Evolutionary conservation across 2,113 vertebrate genomes (phyloP), one percentile per base, ranked within the genome.

Genomic region (Macroglossus sobrinus): DNA sequence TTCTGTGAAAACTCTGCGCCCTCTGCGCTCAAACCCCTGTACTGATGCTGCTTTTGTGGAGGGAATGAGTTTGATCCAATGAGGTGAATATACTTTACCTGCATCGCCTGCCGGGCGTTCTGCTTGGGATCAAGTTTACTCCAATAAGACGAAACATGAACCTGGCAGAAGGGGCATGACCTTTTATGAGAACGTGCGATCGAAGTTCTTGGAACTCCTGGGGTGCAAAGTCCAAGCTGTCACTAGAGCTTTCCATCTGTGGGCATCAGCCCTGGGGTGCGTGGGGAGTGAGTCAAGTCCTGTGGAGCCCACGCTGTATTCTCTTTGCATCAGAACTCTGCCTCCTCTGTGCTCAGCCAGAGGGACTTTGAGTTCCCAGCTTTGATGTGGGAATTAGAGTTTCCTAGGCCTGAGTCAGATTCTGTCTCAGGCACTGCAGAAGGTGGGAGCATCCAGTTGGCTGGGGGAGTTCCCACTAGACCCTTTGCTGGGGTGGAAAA

Each of bases 11-110:
- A 85, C 5, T 1, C 22, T 24, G 19, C 38, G 45, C 71, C 69
- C 0, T 59, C 69, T 22, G 69, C 45, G 8, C 45, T 2, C 15
- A 7, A 22, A 13, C 26, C n/a, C 33, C 40, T 33, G 12, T 5
- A 7, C 24, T 5, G 9, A 18, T 0, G 0, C 40, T 0, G 11
- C 30, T 1, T 15, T 30, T 3, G 19, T 8, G n/a, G 47, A 64
- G 21, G 45, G 72, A 78, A 2, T 13, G 40, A 9, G 14, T 9
- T 26, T 3, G 45, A 22, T 5, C 1, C 7, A 7, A 43, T 16
- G 50, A 50, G 43, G 50, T 50, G 15, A 75, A 5, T 2, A 4
- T 64, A 45, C 26, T 35, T 40, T 16, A 2, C 47, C 69, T 3
- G 26, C 10, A n/a, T 22, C 22, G 0, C 40, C 43, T 33, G 43